Percentiles rank a stretch among this genome's conserved stretches.
These are phyloP conservation scores for Ibidorhyncha struthersii DNA, from an alignment of 2,113 vertebrate genomes.

Conservation along the genomic window DNA sequence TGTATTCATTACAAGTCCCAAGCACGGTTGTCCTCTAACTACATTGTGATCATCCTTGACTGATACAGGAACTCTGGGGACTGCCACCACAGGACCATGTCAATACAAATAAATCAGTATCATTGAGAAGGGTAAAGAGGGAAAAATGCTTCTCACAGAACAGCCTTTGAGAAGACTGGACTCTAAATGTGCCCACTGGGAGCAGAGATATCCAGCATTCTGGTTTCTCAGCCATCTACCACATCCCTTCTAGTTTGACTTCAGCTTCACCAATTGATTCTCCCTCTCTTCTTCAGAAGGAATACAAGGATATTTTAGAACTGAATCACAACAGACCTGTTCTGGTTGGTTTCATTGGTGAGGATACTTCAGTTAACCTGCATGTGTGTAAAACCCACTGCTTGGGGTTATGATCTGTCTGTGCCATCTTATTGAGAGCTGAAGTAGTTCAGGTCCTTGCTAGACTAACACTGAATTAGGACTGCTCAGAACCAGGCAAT, in stretches of 20 bases:
- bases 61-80: neutral
- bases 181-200: neutral
- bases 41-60: neutral
- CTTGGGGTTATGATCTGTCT: neutral
- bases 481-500: neutral
- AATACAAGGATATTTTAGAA: neutral
- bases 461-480: neutral
- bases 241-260: neutral
- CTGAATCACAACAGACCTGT: neutral
- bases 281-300: neutral
- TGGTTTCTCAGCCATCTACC: neutral
- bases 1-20: neutral
- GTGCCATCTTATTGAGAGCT: neutral
- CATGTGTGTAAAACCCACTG: neutral
- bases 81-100: neutral
- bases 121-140: neutral
- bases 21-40: neutral
- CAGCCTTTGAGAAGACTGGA: neutral
- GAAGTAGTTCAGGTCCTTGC: neutral
- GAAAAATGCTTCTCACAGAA: neutral
- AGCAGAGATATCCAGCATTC: neutral
- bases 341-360: neutral
- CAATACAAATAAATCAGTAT: neutral
- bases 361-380: neutral
- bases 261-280: neutral